Base-by-base conservation (phyloP, 2,888 invertebrate genomes). In the Iselma pallidipennis region DNA sequence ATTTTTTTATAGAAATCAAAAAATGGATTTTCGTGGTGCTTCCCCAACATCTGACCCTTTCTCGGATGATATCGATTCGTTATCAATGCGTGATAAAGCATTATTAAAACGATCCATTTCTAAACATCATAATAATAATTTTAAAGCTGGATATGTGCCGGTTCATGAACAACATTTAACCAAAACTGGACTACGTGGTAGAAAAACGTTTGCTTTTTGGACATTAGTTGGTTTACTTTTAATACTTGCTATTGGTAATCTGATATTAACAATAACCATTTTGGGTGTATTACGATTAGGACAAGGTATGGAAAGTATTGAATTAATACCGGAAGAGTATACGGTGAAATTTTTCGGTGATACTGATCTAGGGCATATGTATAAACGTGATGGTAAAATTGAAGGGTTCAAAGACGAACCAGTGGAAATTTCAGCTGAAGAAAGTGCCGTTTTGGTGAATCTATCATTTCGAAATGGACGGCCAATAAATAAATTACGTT, bases 251-350 rank as follows among this genome's bases (percentile, higher is more conserved):
- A 84, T 92, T 45, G 92, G 92, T 10, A 94, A 95, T 82, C 84
- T 94, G 54, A 82, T 92, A 37, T 81, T 95, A 2, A 95, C 94
- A 0, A 85, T 94, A 42, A 90, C 91, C 0, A 91, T 95, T 55
- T 85, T 94, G 59, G 90, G 91, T 6, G 94, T 95, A 0, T 79
- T 95, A 48, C 84, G 91, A 60, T 84, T 95, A 61, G 93, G 93
- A 0, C 88, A 88, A 77, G 94, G 94, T 6, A 90, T 95, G 87
- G 91, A 94, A 75, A 91, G 92, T 85, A 74, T 95, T 81, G 95
- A 95, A 80, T 85, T 94, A 50, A 86, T 94, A 60, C 87, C 89
- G 0, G 89, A 91, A 55, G 87, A 89, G 63, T 87, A 88, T 63
- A 84, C 91, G 0, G 83, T 94, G 0, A 94, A 94, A 77, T 90